Percentiles rank a stretch among this genome's conserved stretches.
phyloP scores from a whole-genome alignment of 2,888 invertebrate species.

The Acanthosepion esculentum region DNA sequence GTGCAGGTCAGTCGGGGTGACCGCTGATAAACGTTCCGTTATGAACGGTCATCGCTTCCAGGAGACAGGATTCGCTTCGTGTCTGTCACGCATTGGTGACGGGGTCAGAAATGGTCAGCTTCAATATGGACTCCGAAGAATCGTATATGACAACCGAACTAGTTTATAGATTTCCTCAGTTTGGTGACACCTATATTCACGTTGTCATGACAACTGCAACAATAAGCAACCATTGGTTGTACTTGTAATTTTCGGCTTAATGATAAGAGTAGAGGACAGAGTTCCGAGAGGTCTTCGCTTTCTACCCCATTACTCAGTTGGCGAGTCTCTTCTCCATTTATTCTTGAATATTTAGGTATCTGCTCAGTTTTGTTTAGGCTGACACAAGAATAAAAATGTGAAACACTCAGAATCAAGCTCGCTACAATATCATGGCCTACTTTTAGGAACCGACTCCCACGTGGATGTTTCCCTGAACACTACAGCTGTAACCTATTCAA shows the following conservation, averaged over 20 bases:
- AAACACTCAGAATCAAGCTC: no score
- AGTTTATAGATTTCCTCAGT: neutral
- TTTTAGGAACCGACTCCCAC: no score
- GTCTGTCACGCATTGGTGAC: neutral
- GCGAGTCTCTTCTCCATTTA: no score
- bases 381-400: no score
- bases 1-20: neutral
- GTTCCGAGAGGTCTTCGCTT: neutral
- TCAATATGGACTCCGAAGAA: neutral
- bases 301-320: no score
- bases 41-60: neutral
- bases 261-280: neutral
- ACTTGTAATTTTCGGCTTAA: neutral
- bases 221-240: neutral
- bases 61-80: neutral
- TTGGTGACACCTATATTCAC: neutral
- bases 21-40: slow-evolving; percentile 2
- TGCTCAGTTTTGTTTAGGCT: no score
- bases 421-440: no score
- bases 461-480: no score
- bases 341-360: no score
- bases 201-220: neutral
- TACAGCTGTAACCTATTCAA: no score
- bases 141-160: neutral
- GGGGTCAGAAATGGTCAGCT: neutral